Conservation (phyloP, 2,113 vertebrate species). For the Eurystomus gularis region DNA sequence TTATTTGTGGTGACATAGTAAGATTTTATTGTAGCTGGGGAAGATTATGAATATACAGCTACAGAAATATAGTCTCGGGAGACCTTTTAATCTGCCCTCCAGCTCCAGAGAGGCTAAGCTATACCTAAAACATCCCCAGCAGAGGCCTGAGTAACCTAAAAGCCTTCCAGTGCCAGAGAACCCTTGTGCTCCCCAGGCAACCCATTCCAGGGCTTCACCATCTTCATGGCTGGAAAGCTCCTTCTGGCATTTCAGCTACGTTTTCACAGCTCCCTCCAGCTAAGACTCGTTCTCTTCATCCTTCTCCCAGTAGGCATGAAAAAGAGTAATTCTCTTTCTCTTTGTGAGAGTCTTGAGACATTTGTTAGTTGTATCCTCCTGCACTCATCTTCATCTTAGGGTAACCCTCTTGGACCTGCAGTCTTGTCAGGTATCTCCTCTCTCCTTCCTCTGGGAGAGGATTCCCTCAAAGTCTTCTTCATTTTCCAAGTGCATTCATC, state of each 20-base stretch:
- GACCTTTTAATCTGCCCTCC: neutral
- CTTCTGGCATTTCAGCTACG: neutral
- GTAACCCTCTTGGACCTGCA: neutral
- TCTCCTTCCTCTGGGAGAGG: neutral
- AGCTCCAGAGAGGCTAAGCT: neutral
- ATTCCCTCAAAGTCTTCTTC: neutral
- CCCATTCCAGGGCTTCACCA: neutral
- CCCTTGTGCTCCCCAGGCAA: rapidly evolving
- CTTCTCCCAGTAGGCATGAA: neutral
- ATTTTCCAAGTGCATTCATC: neutral
- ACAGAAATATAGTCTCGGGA: rapidly evolving
- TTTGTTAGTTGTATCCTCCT: neutral
- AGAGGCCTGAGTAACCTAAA: neutral
- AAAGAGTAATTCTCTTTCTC: neutral
- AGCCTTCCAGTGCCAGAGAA: neutral
- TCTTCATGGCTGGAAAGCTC: neutral
- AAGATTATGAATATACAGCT: neutral
- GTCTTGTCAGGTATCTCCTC: neutral
- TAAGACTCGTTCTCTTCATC: neutral
- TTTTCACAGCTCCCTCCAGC: neutral
- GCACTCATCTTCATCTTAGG: neutral
- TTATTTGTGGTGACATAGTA: neutral
- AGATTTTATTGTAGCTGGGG: neutral
- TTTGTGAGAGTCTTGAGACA: neutral
- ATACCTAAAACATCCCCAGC: neutral